Conservation (phyloP, 1,140 invertebrate genomes). For the Habropoda laboriosa region DNA sequence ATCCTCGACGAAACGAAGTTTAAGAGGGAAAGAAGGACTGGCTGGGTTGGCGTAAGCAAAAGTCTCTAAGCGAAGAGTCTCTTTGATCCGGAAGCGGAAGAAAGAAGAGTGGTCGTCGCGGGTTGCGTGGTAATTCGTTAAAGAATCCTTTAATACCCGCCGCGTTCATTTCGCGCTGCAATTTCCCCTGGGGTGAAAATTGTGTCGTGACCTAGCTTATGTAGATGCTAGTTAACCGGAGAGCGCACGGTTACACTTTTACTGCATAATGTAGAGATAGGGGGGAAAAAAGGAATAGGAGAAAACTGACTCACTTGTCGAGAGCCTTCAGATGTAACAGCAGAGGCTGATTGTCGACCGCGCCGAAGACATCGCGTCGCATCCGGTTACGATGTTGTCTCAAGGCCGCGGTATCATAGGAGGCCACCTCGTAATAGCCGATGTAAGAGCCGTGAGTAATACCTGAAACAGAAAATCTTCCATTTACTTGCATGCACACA, state of each 20-base stretch:
- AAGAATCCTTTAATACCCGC: slow-evolving; percentile 28
- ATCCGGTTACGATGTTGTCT: slow-evolving; percentile 63
- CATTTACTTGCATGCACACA: too few relatives aligned
- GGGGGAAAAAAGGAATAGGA: not conserved
- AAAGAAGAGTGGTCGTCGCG: not conserved
- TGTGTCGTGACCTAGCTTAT: slow-evolving; percentile 13
- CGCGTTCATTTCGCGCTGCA: slow-evolving; percentile 19
- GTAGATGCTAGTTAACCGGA: not conserved
- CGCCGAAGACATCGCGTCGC: slow-evolving; percentile 53
- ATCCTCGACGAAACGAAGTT: slow-evolving; percentile 2
- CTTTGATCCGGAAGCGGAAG: slow-evolving; percentile 7
- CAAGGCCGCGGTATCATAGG: slow-evolving; percentile 62
- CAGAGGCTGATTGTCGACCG: slow-evolving; percentile 54
- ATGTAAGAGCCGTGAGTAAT: slow-evolving; percentile 63
- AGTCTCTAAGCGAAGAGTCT: not conserved
- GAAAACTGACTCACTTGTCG: slow-evolving; percentile 52
- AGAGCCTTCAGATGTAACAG: slow-evolving; percentile 55
- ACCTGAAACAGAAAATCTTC: slow-evolving; percentile 55
- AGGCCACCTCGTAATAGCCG: slow-evolving; percentile 59
- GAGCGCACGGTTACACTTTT: slow-evolving; percentile 17
- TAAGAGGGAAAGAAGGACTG: not conserved
- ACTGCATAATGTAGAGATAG: not conserved
- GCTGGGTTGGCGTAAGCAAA: not conserved
- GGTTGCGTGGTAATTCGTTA: slow-evolving; percentile 12
- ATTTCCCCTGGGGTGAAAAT: not conserved